phyloP scores from a whole-genome alignment of 2,888 invertebrate genomes.

The Amiota minor region DNA sequence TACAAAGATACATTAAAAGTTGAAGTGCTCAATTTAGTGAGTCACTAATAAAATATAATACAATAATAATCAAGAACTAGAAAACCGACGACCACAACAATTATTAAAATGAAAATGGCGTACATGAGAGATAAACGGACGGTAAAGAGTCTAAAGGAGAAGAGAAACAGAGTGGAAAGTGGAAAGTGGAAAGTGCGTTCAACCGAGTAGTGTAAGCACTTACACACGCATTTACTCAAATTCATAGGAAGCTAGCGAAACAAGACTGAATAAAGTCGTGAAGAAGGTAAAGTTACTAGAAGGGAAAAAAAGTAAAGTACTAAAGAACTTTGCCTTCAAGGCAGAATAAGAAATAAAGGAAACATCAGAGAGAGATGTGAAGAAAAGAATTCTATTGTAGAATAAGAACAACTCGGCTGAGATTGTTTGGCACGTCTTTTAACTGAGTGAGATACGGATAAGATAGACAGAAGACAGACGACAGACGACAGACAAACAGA shows the following conservation, averaged over 20 bases:
- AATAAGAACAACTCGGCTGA: no score
- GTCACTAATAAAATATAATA: background rate
- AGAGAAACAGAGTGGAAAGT: background rate
- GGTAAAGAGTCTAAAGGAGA: background rate
- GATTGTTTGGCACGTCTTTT: no score
- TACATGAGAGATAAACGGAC: background rate
- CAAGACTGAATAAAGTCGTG: no score
- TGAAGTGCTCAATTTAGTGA: background rate
- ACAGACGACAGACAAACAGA: background rate
- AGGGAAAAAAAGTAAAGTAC: background rate
- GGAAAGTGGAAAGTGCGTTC: constrained; percentile 21
- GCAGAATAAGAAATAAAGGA: no score
- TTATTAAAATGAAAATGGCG: background rate
- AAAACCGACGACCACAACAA: background rate
- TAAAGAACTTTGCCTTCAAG: no score
- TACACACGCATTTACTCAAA: no score
- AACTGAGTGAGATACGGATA: background rate
- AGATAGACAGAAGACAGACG: background rate
- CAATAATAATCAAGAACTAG: background rate
- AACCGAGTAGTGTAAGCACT: constrained; percentile 6
- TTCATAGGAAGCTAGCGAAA: no score
- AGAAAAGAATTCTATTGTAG: no score
- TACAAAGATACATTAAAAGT: no score
- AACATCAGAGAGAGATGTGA: no score
- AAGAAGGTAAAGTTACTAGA: background rate